These are phyloP conservation scores for Andrena cerasifolii DNA, from an alignment of 1,140 invertebrate genomes.

Conservation along the genomic window DNA sequence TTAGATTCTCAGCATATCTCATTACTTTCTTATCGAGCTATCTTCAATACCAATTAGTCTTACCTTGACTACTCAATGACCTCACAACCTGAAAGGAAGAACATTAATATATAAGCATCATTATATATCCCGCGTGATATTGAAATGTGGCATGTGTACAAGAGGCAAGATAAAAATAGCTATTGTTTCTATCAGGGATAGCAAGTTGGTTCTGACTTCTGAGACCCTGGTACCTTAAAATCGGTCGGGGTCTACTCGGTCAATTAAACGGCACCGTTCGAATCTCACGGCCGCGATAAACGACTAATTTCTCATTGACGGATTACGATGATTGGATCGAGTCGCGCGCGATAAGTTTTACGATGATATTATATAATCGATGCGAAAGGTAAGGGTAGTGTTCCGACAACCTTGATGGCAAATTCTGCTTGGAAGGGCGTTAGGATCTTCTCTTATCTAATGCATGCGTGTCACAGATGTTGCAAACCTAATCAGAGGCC, in stretches of 20 bases:
- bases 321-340: slow-evolving; percentile 4
- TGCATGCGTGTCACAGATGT: slow-evolving; percentile 13
- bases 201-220: background rate
- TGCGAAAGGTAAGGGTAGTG: slow-evolving; percentile 11
- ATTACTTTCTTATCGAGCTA: slow-evolving; percentile 28
- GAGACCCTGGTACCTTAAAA: background rate
- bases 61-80: slow-evolving; percentile 76
- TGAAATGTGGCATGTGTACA: background rate
- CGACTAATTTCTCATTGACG: slow-evolving; percentile 16
- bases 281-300: background rate
- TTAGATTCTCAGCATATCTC: slow-evolving; percentile 48
- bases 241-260: background rate
- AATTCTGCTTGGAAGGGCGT: slow-evolving; percentile 34
- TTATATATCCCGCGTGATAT: slow-evolving; percentile 8
- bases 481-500: background rate
- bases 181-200: background rate
- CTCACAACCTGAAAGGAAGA: slow-evolving; percentile 74
- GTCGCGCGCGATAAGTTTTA: background rate
- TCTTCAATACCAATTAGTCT: slow-evolving; percentile 44
- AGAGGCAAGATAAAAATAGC: slow-evolving; percentile 55
- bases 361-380: slow-evolving; percentile 53
- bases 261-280: background rate
- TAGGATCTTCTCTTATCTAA: slow-evolving; percentile 17
- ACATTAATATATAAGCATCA: slow-evolving; percentile 30
- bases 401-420: background rate